A percentile compares a stretch with the other conserved stretches of the same genome.
Conservation (phyloP, 2,797 vertebrate species). For the Scyliorhinus canicula region DNA sequence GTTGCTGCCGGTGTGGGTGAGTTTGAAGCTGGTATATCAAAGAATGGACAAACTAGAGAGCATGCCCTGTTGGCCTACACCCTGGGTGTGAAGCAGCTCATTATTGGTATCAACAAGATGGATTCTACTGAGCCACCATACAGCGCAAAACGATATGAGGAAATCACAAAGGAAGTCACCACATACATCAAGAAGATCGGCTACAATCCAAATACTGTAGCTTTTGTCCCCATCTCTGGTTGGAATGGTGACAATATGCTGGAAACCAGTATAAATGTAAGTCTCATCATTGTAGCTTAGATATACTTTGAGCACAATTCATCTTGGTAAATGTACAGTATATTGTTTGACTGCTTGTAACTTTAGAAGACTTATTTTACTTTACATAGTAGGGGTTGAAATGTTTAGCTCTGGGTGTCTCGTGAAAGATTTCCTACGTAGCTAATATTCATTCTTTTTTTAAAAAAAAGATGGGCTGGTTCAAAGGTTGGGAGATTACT, state of each 20-base stretch:
- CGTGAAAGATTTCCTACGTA: background rate
- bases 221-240: conserved; percentile 69
- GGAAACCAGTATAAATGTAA: conserved; percentile 61
- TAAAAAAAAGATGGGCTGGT: conserved; percentile 51
- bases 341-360: too few species aligned
- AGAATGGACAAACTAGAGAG: conserved; percentile 46
- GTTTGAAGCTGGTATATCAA: conserved; percentile 47
- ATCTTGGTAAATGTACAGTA: background rate
- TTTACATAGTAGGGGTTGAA: background rate
- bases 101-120: conserved; percentile 69
- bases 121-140: conserved; percentile 63
- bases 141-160: conserved; percentile 40
- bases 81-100: conserved; percentile 47
- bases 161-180: conserved; percentile 46
- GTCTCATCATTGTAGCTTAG: background rate
- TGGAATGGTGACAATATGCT: conserved; percentile 78
- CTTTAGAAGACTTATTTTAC: background rate
- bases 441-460: background rate
- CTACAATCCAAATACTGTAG: conserved; percentile 49
- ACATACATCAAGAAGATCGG: conserved; percentile 46
- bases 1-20: conserved; percentile 43
- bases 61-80: conserved; percentile 45
- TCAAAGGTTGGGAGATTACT: conserved; percentile 56
- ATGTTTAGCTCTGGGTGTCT: background rate
- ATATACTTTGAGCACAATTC: background rate